Base-by-base conservation (phyloP, 2,113 vertebrate species). In the Macrotis lagotis region DNA sequence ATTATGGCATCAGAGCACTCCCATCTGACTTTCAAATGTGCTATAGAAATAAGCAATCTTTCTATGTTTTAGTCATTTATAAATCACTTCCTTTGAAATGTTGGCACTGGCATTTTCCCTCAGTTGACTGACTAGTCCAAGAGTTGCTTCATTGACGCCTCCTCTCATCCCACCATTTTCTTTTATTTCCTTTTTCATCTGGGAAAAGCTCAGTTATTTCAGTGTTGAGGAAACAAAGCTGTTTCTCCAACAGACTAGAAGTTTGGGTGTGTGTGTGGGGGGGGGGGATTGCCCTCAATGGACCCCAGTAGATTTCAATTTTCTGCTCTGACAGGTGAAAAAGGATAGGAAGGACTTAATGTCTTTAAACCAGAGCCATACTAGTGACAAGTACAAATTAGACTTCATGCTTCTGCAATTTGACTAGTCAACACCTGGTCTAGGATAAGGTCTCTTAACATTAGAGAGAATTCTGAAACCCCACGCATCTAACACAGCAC, bases 391-490 rank as follows among this genome's bases (percentile, higher is more conserved):
- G 91, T 96, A 98, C 96, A 96, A 97, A 98, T 97, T 96, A 94
- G 92, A 93, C 94, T 97, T 97, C 96, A 51, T 93, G 96, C 95
- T 97, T 93, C 90, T 98, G 95, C 97, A 96, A 98, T 97, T 96
- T 96, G 97, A 98, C 95, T 50, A 93, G 94, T 97, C 95, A 96
- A 95, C 96, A 97, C 94, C 96, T 98, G 97, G 96, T 97, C 93
- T 96, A 97, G 96, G 96, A 95, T 74, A 96, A 97, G 94, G 95
- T 89, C 97, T 98, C 94, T 53, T 53, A 93, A 93, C 95, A 93
- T 95, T 96, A 98, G 95, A 96, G 96, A 97, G 96, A 94, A 95
- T 97, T 97, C 96, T 95, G 91, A 94, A 97, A 95, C 97, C 95
- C 24, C 37, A 19, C 31, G 93, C 94, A 96, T 96, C 94, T 95